A percentile compares a stretch with the other conserved stretches of the same genome.
Evolutionary conservation across 2,113 vertebrate species (phyloP).

Genomic region (Gambusia affinis): DNA sequence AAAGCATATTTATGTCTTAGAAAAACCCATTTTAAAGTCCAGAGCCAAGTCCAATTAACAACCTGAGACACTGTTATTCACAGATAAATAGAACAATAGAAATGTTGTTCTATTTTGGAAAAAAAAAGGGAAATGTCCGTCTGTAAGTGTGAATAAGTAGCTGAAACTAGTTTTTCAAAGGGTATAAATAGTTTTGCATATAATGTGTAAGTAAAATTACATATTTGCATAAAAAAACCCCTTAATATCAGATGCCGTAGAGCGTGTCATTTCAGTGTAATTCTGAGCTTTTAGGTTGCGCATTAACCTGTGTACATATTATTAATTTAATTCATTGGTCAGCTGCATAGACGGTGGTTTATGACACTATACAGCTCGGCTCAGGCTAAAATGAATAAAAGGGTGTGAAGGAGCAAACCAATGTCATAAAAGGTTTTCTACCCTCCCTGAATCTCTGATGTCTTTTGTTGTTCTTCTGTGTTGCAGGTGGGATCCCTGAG

Average conservation of each 20-base stretch:
- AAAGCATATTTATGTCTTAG: neutral
- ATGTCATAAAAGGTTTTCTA: constrained; percentile 9
- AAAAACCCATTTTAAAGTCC: neutral
- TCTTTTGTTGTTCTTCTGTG: constrained; percentile 34
- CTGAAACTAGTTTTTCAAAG: too few species aligned
- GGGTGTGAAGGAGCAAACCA: constrained; percentile 2
- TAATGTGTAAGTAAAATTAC: neutral
- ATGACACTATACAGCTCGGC: neutral
- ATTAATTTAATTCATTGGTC: constrained; percentile 8
- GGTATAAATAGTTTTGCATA: too few species aligned
- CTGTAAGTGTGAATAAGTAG: too few species aligned
- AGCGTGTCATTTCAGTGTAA: constrained; percentile 4
- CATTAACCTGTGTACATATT: constrained; percentile 14
- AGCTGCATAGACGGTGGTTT: neutral
- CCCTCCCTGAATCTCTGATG: constrained; percentile 15
- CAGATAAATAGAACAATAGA: too few species aligned
- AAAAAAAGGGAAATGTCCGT: too few species aligned
- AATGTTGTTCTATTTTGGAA: too few species aligned
- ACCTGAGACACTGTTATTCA: too few species aligned
- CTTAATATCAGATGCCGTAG: constrained; percentile 6
- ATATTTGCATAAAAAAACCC: neutral
- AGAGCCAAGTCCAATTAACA: neutral
- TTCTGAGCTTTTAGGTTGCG: constrained; percentile 6
- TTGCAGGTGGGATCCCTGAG: constrained; percentile 68
- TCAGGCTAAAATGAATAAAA: constrained; percentile 1